A percentile compares a stretch with the other conserved stretches of the same genome.
phyloP scores from a whole-genome alignment of 2,113 vertebrate genomes.

The Pelobates fuscus region DNA sequence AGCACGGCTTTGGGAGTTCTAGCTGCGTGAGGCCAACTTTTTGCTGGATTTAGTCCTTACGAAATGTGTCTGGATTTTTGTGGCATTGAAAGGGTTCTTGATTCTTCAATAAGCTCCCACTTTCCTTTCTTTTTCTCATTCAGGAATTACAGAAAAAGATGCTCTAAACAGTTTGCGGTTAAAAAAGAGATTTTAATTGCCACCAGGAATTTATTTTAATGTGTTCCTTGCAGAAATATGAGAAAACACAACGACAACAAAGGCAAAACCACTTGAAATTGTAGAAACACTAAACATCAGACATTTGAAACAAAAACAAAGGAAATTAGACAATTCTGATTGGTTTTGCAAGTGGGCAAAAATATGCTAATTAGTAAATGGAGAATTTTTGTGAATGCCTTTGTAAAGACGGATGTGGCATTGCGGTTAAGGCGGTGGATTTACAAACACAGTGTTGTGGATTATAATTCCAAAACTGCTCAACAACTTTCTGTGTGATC shows the following conservation, averaged over 20 bases:
- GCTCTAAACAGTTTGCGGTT: conserved; percentile 44
- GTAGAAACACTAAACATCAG: conserved; percentile 41
- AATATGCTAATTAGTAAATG: conserved; percentile 14
- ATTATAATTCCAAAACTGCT: not conserved
- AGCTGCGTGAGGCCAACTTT: too few relatives aligned
- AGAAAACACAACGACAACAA: conserved; percentile 24
- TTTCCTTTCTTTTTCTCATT: conserved; percentile 10
- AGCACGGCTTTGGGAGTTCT: too few relatives aligned
- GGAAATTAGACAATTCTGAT: conserved; percentile 43
- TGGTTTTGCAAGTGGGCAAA: conserved; percentile 10
- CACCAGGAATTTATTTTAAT: conserved; percentile 38
- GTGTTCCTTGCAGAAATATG: conserved; percentile 36
- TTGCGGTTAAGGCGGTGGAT: conserved; percentile 16
- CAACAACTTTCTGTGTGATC: conserved; percentile 26
- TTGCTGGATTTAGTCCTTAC: too few relatives aligned
- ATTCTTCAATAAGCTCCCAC: not conserved
- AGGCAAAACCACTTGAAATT: conserved; percentile 17
- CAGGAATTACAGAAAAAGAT: conserved; percentile 42
- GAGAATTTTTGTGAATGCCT: conserved; percentile 30
- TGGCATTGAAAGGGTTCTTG: conserved; percentile 4
- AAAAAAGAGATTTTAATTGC: conserved; percentile 43
- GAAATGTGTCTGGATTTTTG: not conserved
- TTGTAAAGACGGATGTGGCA: conserved; percentile 40
- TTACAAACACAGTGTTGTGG: not conserved
- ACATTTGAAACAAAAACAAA: conserved; percentile 47